Conservation (phyloP, 2,113 vertebrate genomes). For the Pan paniscus region DNA sequence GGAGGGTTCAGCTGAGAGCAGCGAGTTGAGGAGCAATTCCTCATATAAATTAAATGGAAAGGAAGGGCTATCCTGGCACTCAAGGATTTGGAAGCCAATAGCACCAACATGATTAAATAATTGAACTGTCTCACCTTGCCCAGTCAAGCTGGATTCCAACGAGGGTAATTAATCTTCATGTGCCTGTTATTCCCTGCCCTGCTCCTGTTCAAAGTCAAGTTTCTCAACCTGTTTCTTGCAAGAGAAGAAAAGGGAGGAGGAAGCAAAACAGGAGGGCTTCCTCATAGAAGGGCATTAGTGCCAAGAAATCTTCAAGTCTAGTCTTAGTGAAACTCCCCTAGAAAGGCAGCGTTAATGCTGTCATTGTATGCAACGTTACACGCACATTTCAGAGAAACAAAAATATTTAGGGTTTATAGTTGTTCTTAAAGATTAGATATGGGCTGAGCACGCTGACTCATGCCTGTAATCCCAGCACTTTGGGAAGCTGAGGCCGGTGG, state of each 20-base stretch:
- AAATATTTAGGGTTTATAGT: not conserved
- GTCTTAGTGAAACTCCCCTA: not conserved
- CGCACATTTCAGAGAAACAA: not conserved
- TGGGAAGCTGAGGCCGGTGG: too few relatives aligned
- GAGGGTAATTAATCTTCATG: slow-evolving; percentile 79
- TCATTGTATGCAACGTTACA: not conserved
- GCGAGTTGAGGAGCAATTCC: slow-evolving; percentile 52
- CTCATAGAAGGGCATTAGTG: not conserved
- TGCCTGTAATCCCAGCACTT: too few relatives aligned
- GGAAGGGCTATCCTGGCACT: slow-evolving; percentile 59
- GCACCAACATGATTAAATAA: slow-evolving; percentile 76
- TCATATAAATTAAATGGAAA: slow-evolving; percentile 63
- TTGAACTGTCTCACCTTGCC: slow-evolving; percentile 82
- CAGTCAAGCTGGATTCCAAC: slow-evolving; percentile 80
- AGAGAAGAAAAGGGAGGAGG: slow-evolving; percentile 49
- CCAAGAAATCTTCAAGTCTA: not conserved
- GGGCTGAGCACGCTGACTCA: too few relatives aligned
- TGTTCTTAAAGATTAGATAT: not conserved
- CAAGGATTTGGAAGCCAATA: slow-evolving; percentile 65
- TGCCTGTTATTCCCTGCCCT: slow-evolving; percentile 74
- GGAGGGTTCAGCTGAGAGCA: not conserved
- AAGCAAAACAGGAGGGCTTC: slow-evolving; percentile 40
- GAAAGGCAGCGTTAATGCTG: not conserved
- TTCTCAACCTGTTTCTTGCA: slow-evolving; percentile 54
- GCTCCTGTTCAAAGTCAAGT: slow-evolving; percentile 67